Percentiles rank a stretch among this genome's conserved stretches.
phyloP scores from a whole-genome alignment of 2,113 vertebrate genomes.

The Ophthalmotilapia sp. region DNA sequence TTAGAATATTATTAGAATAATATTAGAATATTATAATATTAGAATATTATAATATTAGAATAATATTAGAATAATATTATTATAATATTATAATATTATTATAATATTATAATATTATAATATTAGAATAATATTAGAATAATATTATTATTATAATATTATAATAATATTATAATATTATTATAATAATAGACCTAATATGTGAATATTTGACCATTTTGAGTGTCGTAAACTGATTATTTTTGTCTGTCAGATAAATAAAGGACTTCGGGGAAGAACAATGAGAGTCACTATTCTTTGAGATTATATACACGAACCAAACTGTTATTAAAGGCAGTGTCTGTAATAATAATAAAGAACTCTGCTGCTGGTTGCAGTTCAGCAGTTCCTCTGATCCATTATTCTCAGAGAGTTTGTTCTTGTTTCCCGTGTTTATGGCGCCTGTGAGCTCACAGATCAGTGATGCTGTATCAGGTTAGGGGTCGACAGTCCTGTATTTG shows the following conservation, averaged over 20 bases:
- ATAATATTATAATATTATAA: accelerated
- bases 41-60: not conserved
- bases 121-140: accelerated
- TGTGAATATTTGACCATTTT: not conserved
- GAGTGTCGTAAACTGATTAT: not conserved
- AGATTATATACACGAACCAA: not conserved
- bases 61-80: accelerated
- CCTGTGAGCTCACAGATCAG: not conserved
- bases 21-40: accelerated
- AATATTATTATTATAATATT: accelerated
- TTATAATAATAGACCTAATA: not conserved
- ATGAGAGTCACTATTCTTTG: not conserved
- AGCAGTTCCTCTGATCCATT: not conserved
- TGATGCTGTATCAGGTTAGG: not conserved
- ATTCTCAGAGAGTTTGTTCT: not conserved
- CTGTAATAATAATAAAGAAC: accelerated
- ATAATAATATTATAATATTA: accelerated
- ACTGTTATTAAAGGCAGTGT: not conserved
- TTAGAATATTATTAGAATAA: accelerated
- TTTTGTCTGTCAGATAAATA: not conserved
- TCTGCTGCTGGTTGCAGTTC: not conserved
- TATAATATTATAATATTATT: accelerated
- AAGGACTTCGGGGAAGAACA: not conserved
- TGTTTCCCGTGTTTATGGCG: not conserved
- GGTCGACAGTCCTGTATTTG: not conserved